Evolutionary conservation across 1,140 invertebrate genomes (phyloP).

Genomic region (Chionoecetes opilio): DNA sequence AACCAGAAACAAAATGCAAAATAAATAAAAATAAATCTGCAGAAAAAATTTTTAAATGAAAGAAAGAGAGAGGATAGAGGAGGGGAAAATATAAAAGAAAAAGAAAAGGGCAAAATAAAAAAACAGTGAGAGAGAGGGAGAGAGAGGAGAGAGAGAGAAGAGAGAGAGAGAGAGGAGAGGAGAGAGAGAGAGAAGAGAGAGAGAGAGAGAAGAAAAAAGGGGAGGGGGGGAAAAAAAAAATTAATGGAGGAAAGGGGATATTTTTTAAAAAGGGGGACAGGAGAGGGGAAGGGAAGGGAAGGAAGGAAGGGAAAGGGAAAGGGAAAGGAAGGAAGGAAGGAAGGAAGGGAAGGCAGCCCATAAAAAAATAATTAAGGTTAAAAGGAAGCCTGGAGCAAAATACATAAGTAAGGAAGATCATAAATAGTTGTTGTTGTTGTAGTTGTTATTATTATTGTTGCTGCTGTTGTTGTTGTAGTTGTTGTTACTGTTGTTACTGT

Average conservation of each 20-base stretch:
- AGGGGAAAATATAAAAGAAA: background rate
- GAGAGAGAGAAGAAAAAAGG: background rate
- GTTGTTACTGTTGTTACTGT: no score
- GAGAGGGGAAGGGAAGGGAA: background rate
- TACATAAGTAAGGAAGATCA: no score
- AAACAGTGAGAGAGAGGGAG: background rate
- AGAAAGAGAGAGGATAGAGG: background rate
- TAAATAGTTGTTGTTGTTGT: no score
- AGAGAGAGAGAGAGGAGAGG: background rate
- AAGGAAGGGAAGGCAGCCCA: background rate
- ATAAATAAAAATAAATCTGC: no score
- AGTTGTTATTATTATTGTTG: no score
- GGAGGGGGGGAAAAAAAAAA: background rate
- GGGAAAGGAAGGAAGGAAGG: background rate
- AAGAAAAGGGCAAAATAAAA: background rate
- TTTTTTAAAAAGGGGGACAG: background rate
- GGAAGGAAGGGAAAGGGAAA: background rate
- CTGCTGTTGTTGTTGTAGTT: no score
- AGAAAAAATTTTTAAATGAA: no score
- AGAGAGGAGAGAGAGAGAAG: no score
- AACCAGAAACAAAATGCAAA: no score
- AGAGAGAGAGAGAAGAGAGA: background rate
- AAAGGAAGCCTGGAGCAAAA: no score
- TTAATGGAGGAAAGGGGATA: background rate
- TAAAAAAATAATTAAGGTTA: background rate